Evolutionary conservation across 2,888 invertebrate species (phyloP), one percentile per base, ranked within the genome.

Genomic region (Tethea ocularis): DNA sequence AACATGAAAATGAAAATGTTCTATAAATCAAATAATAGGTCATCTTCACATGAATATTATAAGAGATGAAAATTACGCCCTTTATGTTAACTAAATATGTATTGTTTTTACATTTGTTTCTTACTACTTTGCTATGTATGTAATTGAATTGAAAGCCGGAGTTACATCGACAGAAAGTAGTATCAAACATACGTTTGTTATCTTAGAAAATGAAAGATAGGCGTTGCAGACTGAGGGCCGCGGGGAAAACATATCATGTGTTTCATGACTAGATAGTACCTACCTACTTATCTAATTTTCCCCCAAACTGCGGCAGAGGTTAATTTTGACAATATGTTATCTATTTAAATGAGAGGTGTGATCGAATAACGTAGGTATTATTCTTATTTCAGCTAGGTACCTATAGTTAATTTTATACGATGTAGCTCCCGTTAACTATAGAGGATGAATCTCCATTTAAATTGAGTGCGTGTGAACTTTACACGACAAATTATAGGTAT

Each of bases 391-490:
- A 10, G 10, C 29, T 29, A 10, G 29, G 7, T 29, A 29, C 29
- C 8, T 41, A 41, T 41, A 20, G 5, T 46, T 15, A n/a, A 20
- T 46, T 20, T 20, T 20, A 20, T 10, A 2, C 46, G 20, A 46
- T 20, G 20, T 33, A 20, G 53, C 22, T 33, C 33, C 53, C 36
- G 33, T 33, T 33, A 33, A 36, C 22, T 8, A 62, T 73, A 75
- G 74, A 72, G 76, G 74, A 68, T 69, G 86, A 86, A 85, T 87
- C 86, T 86, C 83, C 64, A 67, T 78, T 74, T 75, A 72, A 73
- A 73, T 77, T 77, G 77, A 73, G 76, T 80, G 81, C 69, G 65
- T 72, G 72, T 67, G 64, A 68, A 67, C 74, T 77, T 72, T 71
- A 69, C 69, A 75, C 69, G 71, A 71, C 63, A 71, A 71, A 58